Evolutionary conservation across 2,888 invertebrate genomes (phyloP), one percentile per base, ranked within the genome.

Genomic region (Hofmannophila pseudospretella): DNA sequence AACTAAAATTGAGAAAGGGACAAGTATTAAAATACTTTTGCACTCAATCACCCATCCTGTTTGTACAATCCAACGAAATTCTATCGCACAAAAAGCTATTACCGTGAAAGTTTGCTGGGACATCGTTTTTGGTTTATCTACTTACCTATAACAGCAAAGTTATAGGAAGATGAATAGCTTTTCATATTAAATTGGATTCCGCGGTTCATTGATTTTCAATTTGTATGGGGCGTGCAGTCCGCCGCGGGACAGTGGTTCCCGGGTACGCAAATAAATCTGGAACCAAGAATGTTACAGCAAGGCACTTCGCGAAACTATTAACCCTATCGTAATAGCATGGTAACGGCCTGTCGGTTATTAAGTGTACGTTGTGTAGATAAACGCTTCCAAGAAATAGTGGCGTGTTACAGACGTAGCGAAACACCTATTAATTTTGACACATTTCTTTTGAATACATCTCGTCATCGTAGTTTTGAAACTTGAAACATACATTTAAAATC

Each of bases 131-230:
- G 39, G 43, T 42, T 44, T 44, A 46, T 36, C 41, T 42, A 43
- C 44, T 42, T 41, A 42, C 32, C 39, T 42, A 42, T 38, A 40
- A n/a, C n/a, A n/a, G 34, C 34, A 47, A 44, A 46, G 39, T 41
- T 50, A 41, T 47, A 55, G 46, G 61, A 69, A 76, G 67, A 72
- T 64, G 71, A 76, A 78, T 75, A 67, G 74, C 64, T 69, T 72
- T 76, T 74, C 67, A 73, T 75, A 78, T 75, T 67, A 75, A 76
- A 79, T 75, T 72, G 71, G 68, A 72, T 75, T 65, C 67, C 66
- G 60, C 55, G 73, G 75, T 77, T 78, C 77, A 80, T 80, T 82
- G 80, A 79, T 80, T 84, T 84, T 82, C 81, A 78, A 81, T 82
- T 81, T 78, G 75, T 68, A 72, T 66, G 61, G 60, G 59, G 59